Conservation (phyloP, 1,140 invertebrate species). For the Drosophila bipectinata region DNA sequence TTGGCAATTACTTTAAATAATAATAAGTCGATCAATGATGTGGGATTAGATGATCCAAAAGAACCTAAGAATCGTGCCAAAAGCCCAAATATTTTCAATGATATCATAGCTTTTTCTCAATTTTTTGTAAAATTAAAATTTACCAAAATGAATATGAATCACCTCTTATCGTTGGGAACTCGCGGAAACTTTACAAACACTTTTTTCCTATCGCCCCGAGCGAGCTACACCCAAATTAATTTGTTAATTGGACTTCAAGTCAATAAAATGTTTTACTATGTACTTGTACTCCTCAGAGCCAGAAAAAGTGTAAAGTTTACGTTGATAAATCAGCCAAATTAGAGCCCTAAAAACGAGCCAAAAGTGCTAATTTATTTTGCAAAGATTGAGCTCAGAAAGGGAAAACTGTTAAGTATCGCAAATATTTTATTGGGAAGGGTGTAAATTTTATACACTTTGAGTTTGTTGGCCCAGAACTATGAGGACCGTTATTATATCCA, state of each 20-base stretch:
- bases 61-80: too few species aligned
- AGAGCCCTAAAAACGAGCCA: neutral
- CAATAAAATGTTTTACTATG: neutral
- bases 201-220: neutral
- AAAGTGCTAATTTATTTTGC: conserved; percentile 28
- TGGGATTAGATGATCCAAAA: too few species aligned
- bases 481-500: conserved; percentile 14
- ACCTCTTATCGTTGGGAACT: neutral
- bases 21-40: too few species aligned
- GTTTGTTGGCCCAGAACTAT: conserved; percentile 9
- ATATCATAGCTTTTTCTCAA: too few species aligned
- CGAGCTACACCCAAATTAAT: neutral
- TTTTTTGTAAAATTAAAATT: neutral
- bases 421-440: neutral
- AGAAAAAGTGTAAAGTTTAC: neutral
- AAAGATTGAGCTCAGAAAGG: conserved; percentile 18
- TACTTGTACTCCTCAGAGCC: neutral
- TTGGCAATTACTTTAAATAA: too few species aligned
- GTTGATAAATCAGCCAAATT: conserved; percentile 8
- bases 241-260: neutral
- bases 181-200: too few species aligned
- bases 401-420: conserved; percentile 18
- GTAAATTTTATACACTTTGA: conserved; percentile 12
- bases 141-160: neutral
- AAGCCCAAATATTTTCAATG: too few species aligned